Conservation (phyloP, 1,140 invertebrate species). For the Pogonomyrmex barbatus region DNA sequence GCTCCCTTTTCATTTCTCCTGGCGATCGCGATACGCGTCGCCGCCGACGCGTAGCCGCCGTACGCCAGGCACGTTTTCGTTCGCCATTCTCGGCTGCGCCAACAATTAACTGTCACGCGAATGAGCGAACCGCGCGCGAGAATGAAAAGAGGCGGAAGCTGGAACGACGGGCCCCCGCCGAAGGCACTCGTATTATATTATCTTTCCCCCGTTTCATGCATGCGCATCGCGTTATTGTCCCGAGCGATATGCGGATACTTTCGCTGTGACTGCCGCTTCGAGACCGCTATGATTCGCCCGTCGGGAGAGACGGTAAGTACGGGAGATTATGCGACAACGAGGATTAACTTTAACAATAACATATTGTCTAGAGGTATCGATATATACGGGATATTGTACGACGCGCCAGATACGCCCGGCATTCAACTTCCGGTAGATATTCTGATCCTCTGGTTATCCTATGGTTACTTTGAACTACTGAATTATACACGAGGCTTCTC, state of each 20-base stretch:
- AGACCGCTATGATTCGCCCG: slow-evolving; percentile 29
- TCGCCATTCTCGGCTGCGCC: slow-evolving; percentile 20
- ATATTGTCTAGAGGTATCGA: slow-evolving; percentile 15
- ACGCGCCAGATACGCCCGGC: neutral
- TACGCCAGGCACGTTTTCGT: slow-evolving; percentile 1
- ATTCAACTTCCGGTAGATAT: neutral
- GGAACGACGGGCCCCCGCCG: slow-evolving; percentile 9
- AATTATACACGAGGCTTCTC: slow-evolving; percentile 9
- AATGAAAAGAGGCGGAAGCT: slow-evolving; percentile 53
- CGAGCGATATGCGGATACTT: slow-evolving; percentile 42
- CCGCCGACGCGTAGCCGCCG: neutral
- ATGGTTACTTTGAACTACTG: neutral
- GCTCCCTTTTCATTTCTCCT: slow-evolving; percentile 44
- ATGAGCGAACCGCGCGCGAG: slow-evolving; percentile 18
- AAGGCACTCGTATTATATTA: slow-evolving; percentile 39
- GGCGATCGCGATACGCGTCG: slow-evolving; percentile 40
- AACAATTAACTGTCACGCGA: slow-evolving; percentile 65
- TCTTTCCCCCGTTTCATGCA: slow-evolving; percentile 23
- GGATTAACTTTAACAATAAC: slow-evolving; percentile 32
- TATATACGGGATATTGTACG: neutral
- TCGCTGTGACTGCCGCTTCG: slow-evolving; percentile 4
- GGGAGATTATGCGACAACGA: neutral
- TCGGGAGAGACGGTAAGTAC: neutral
- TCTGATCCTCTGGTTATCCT: slow-evolving; percentile 1
- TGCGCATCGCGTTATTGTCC: slow-evolving; percentile 20